Evolutionary conservation across 2,113 vertebrate species (phyloP).

Genomic region (Lagopus leucura): DNA sequence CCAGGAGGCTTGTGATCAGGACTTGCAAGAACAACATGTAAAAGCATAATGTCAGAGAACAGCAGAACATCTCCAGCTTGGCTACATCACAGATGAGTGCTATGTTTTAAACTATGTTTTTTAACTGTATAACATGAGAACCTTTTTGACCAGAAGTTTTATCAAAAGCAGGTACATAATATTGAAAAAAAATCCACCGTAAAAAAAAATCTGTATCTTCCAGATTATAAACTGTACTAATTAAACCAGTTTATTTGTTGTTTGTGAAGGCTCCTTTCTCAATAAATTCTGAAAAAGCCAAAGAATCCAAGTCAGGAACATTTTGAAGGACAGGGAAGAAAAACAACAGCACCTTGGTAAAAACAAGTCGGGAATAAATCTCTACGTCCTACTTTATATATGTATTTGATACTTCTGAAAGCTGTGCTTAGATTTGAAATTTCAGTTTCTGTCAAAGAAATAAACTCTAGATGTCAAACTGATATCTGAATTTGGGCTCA

Average conservation of each 20-base stretch:
- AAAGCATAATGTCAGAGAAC: neutral
- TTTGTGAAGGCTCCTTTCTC: neutral
- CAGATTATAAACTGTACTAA: neutral
- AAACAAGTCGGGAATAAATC: neutral
- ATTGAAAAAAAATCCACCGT: neutral
- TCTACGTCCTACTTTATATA: neutral
- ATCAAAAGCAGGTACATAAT: neutral
- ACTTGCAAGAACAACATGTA: rapidly evolving
- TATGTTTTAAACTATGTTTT: neutral
- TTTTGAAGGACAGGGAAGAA: neutral
- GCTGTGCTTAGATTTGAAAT: neutral
- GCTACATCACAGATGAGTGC: neutral
- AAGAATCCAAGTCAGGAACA: neutral
- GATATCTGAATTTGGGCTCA: neutral
- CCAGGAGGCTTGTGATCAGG: neutral
- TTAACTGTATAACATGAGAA: neutral
- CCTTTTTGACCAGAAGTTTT: neutral
- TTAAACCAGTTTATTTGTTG: neutral
- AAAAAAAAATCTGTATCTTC: neutral
- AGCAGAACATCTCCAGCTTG: neutral
- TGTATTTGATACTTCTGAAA: neutral
- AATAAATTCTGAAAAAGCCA: neutral
- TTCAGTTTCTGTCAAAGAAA: neutral
- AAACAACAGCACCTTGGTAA: neutral
- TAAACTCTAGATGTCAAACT: neutral